A percentile compares a stretch with the other conserved stretches of the same genome.
Evolutionary conservation across 2,113 vertebrate species (phyloP).

Genomic region (western clawed frog (Xenopus tropicalis)): UCB_Xtro_10.0 CM004447.2:29790501-29791000

Average conservation of each 20-base stretch:
- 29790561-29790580: not conserved
- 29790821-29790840: conserved; percentile 27
- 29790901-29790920: conserved; percentile 32
- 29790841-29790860: conserved; percentile 18
- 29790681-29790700: conserved; percentile 24
- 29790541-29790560: not conserved
- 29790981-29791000: conserved; percentile 38
- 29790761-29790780: conserved; percentile 31
- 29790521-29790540: not conserved
- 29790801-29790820: conserved; percentile 25
- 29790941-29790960: conserved; percentile 31
- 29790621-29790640: not conserved
- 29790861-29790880: conserved; percentile 42
- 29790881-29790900: conserved; percentile 43
- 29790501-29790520: not conserved
- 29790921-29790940: conserved; percentile 32
- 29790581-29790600: not conserved
- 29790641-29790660: conserved; percentile 15
- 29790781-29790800: conserved; percentile 37
- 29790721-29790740: conserved; percentile 17
- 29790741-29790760: conserved; percentile 9
- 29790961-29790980: conserved; percentile 32
- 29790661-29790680: not conserved
- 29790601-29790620: not conserved
- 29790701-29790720: conserved; percentile 22